Conservation (phyloP, 2,113 vertebrate genomes). For the Peromyscus leucopus region DNA sequence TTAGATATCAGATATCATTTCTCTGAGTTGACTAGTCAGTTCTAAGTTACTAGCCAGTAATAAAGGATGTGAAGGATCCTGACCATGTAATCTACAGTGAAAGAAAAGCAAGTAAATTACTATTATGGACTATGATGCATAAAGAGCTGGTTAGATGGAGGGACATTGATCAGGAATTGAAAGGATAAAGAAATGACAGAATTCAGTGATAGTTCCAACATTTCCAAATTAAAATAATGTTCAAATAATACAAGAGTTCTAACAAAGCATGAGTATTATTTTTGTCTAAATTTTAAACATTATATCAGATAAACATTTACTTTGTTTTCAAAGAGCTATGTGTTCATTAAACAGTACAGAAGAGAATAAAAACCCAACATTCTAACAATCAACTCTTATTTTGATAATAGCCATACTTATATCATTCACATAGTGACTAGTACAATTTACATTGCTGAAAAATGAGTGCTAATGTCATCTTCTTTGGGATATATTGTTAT, state of each 20-base stretch:
- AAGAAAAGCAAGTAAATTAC: background rate
- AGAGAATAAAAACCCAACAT: background rate
- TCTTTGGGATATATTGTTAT: background rate
- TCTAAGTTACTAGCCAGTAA: background rate
- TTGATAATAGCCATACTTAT: background rate
- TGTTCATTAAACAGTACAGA: background rate
- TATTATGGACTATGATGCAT: background rate
- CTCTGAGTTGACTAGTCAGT: background rate
- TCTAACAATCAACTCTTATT: background rate
- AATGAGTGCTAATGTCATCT: conserved; percentile 11
- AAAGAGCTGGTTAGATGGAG: background rate
- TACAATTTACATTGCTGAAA: conserved; percentile 34
- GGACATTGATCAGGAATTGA: background rate
- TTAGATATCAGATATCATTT: background rate
- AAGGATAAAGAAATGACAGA: background rate
- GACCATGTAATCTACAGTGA: background rate
- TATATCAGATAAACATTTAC: background rate
- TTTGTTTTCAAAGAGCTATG: background rate
- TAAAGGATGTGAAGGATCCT: background rate
- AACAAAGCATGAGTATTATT: background rate
- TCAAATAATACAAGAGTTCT: background rate
- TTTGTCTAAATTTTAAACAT: background rate
- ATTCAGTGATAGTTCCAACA: background rate
- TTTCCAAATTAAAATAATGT: background rate
- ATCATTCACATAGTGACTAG: conserved; percentile 34